Percentiles rank a stretch among this genome's conserved stretches.
Evolutionary conservation across 2,797 vertebrate species (phyloP).

Genomic region (Myotis vivesi): DNA sequence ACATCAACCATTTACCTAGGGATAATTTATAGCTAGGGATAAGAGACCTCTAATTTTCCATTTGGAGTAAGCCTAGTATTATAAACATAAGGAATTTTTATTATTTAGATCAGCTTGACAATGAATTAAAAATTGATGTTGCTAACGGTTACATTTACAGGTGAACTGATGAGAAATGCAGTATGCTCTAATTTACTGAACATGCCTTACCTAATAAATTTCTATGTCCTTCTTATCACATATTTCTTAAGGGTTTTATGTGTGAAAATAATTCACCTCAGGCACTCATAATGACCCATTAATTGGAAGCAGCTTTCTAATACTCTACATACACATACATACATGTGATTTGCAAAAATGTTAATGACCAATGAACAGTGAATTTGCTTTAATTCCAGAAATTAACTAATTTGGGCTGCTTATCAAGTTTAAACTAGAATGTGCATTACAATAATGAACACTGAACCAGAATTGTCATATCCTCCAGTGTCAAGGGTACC

Average conservation of each 20-base stretch:
- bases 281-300: background rate
- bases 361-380: background rate
- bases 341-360: background rate
- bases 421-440: slow-evolving; percentile 4
- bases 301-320: slow-evolving; percentile 29
- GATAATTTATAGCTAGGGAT: slow-evolving; percentile 33
- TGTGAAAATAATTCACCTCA: slow-evolving; percentile 29
- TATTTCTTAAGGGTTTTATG: background rate
- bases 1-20: slow-evolving; percentile 29
- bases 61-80: background rate
- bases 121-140: slow-evolving; percentile 27
- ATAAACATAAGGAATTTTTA: slow-evolving; percentile 21
- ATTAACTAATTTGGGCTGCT: background rate
- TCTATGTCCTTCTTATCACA: slow-evolving; percentile 43
- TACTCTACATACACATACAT: background rate
- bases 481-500: background rate
- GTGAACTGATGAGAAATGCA: background rate
- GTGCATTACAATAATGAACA: background rate
- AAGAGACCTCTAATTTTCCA: slow-evolving; percentile 35
- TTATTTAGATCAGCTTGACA: background rate
- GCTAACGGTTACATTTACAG: slow-evolving; percentile 16
- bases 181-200: background rate
- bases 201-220: slow-evolving; percentile 11
- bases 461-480: background rate
- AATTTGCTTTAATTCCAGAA: slow-evolving; percentile 13